Evolutionary conservation across 2,888 invertebrate genomes (phyloP).

Genomic region (Dendrolimus pini): DNA sequence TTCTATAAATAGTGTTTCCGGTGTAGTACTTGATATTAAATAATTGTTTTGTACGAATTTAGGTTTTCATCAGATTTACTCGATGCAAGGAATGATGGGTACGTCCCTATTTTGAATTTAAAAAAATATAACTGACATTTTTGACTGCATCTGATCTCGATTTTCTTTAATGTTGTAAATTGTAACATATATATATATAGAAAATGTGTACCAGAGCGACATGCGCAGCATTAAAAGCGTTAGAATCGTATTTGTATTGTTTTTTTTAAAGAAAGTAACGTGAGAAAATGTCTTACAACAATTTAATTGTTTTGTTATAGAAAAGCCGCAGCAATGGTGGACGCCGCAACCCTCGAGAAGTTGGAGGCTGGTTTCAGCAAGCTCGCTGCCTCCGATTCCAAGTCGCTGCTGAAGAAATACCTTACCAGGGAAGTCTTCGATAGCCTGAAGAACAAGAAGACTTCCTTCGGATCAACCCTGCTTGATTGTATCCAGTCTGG

Average conservation of each 20-base stretch:
- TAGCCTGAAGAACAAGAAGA: slow-evolving; percentile 93
- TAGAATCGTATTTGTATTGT: slow-evolving; percentile 33
- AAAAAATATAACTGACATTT: slow-evolving; percentile 11
- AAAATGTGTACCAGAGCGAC: slow-evolving; percentile 69
- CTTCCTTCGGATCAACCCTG: slow-evolving; percentile 93
- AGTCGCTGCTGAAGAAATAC: slow-evolving; percentile 97
- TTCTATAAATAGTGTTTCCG: slow-evolving; percentile 3
- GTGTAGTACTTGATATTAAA: neutral
- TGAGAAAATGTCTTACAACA: slow-evolving; percentile 4
- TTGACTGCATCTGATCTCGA: neutral
- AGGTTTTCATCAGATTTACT: slow-evolving; percentile 29
- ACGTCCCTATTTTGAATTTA: slow-evolving; percentile 45
- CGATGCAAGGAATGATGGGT: slow-evolving; percentile 34
- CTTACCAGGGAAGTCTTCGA: slow-evolving; percentile 94
- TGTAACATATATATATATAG: neutral
- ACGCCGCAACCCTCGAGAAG: slow-evolving; percentile 93
- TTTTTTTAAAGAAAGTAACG: slow-evolving; percentile 10
- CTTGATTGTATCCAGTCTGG: slow-evolving; percentile 97
- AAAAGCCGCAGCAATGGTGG: slow-evolving; percentile 90
- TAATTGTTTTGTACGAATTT: slow-evolving; percentile 13
- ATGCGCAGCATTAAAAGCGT: slow-evolving; percentile 69
- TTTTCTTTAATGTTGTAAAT: no score
- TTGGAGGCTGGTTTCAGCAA: slow-evolving; percentile 94
- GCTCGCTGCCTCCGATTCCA: slow-evolving; percentile 91
- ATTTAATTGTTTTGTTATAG: slow-evolving; percentile 61